Evolutionary conservation across 1,140 invertebrate genomes (phyloP), one percentile per base, ranked within the genome.

Genomic region (Himalopsyche phryganea): DNA sequence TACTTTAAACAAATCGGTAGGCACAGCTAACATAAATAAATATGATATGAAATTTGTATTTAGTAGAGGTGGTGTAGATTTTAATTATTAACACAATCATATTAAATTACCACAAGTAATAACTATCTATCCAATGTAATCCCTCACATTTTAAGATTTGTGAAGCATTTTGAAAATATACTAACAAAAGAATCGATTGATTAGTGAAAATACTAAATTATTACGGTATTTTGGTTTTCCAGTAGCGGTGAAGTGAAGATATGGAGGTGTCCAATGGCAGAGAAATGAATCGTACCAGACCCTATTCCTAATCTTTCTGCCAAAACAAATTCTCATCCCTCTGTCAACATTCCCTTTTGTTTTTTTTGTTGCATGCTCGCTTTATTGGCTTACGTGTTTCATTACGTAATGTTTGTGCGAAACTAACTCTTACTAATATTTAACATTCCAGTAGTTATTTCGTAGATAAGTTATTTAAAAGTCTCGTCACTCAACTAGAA

Each of bases 211-310:
- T 14, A 53, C 51, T 51, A 50, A 50, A 49, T 45, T 33, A 13
- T 57, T 32, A 15, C 11, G 62, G 52, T 64, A 53, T 60, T 60
- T 65, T 65, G 63, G 59, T 65, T 65, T 65, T 65, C 18, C 58
- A 68, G 67, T 63, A 66, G 66, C 57, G 67, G 67, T 60, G 67
- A 67, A 54, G 67, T 68, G 51, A 63, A 66, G 58, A 66, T 68
- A 60, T 68, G 67, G 67, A 59, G 66, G 33, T 67, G 66, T 60
- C 44, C 65, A 23, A 51, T 61, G 58, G 63, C 63, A 33, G 59
- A 61, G 54, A 54, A 65, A 65, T 65, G 63, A 65, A 64, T 64
- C 38, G 42, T 58, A 54, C 62, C 62, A 52, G 53, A 54, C 62
- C 62, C 62, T 64, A 64, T 50, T 64, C 62, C 62, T 35, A 48